These are phyloP conservation scores for Okamejei kenojei DNA, from an alignment of 2,797 vertebrate species.

Conservation along the genomic window DNA sequence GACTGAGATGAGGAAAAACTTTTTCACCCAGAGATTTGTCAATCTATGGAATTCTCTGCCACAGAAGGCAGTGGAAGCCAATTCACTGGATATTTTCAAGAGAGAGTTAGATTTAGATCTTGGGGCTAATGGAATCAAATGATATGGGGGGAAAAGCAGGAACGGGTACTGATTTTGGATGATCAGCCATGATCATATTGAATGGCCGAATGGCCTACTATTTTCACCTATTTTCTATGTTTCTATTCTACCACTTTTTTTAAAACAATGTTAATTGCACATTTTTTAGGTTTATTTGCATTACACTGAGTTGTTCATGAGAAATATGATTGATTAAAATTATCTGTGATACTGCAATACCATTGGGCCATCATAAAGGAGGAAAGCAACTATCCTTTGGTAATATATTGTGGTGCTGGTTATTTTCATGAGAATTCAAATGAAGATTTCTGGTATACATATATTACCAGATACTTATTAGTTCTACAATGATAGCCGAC, in stretches of 20 bases:
- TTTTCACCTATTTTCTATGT: too few relatives aligned
- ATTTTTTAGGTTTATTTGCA: background rate
- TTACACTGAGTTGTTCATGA: background rate
- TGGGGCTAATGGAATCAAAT: too few relatives aligned
- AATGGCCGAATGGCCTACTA: too few relatives aligned
- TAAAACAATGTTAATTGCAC: background rate
- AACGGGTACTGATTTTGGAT: too few relatives aligned
- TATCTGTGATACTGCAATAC: background rate
- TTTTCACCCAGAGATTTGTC: too few relatives aligned
- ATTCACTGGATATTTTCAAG: too few relatives aligned
- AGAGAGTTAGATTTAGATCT: too few relatives aligned
- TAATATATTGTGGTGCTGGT: background rate
- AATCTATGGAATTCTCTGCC: too few relatives aligned
- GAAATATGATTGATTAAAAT: background rate
- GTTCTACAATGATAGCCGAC: constrained; percentile 40
- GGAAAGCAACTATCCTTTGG: background rate
- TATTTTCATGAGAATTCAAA: constrained; percentile 40
- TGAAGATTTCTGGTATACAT: constrained; percentile 39
- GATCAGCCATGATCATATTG: too few relatives aligned
- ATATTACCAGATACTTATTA: constrained; percentile 34
- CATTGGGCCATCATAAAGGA: background rate
- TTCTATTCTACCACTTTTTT: background rate
- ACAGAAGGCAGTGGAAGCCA: too few relatives aligned
- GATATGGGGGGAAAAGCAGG: too few relatives aligned
- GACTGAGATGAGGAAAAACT: too few relatives aligned